Evolutionary conservation across 1,140 invertebrate species (phyloP).

Genomic region (Drosophila chauvacae): DNA sequence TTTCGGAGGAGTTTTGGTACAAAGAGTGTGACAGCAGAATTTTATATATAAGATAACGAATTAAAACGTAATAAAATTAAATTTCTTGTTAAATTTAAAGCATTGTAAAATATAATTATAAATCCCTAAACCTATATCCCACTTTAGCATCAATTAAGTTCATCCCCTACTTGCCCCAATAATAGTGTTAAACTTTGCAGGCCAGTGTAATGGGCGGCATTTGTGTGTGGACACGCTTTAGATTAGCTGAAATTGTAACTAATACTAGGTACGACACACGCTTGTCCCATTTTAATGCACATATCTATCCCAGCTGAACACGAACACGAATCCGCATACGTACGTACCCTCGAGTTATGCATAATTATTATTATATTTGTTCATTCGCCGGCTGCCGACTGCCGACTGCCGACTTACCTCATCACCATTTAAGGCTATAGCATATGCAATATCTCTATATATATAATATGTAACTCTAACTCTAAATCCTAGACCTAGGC

Average conservation of each 20-base stretch:
- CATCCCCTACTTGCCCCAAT: not conserved
- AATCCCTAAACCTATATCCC: not conserved
- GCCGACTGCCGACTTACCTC: slow-evolving; percentile 69
- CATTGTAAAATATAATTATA: not conserved
- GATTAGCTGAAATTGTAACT: slow-evolving; percentile 80
- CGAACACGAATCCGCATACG: slow-evolving; percentile 8
- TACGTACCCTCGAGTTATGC: slow-evolving; percentile 36
- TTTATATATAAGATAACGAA: no score
- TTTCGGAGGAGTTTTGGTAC: no score
- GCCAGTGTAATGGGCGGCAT: slow-evolving; percentile 36
- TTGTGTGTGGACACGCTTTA: slow-evolving; percentile 56
- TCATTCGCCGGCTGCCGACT: slow-evolving; percentile 62
- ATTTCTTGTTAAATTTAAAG: not conserved
- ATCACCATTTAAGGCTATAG: slow-evolving; percentile 82
- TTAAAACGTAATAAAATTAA: no score
- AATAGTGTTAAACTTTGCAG: not conserved
- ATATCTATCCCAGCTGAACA: slow-evolving; percentile 38
- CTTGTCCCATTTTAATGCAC: slow-evolving; percentile 68
- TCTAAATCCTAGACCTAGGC: slow-evolving; percentile 45
- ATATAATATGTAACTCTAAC: slow-evolving; percentile 30
- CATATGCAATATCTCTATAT: slow-evolving; percentile 75
- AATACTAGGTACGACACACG: slow-evolving; percentile 63
- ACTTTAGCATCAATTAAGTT: not conserved
- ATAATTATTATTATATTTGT: slow-evolving; percentile 66
- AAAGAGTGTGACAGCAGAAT: no score